Evolutionary conservation across 2,797 vertebrate genomes (phyloP).

Genomic region (Graptemys geographica): DNA sequence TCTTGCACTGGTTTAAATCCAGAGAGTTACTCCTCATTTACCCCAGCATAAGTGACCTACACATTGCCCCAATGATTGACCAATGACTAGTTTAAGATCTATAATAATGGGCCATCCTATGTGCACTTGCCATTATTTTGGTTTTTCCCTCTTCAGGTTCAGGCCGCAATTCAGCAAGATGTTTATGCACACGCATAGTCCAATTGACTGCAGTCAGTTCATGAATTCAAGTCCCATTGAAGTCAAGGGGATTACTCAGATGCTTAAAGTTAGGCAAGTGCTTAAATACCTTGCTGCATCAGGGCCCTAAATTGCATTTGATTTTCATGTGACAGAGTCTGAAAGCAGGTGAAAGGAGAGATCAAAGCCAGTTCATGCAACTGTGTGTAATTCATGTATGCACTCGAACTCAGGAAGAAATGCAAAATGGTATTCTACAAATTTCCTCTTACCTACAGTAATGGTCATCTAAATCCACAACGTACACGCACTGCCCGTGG

Average conservation of each 20-base stretch:
- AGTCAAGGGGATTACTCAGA: background rate
- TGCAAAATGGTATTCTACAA: rapidly evolving
- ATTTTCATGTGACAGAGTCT: background rate
- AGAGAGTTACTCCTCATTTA: background rate
- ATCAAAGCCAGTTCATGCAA: rapidly evolving
- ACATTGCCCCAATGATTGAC: too few relatives aligned
- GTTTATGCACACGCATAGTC: background rate
- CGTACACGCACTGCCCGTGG: constrained; percentile 82
- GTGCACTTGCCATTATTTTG: too few relatives aligned
- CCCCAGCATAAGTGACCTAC: background rate
- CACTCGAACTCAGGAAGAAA: background rate
- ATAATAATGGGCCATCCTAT: too few relatives aligned
- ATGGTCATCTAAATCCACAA: constrained; percentile 78
- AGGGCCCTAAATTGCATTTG: background rate
- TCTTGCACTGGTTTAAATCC: background rate
- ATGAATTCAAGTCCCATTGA: background rate
- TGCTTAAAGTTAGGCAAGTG: background rate
- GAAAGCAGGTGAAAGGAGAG: background rate
- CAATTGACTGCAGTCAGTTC: background rate
- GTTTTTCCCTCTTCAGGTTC: background rate
- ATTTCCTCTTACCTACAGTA: constrained; percentile 78
- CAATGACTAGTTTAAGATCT: background rate
- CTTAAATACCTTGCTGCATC: background rate
- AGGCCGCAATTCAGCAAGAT: background rate
- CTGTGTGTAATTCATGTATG: background rate